Percentiles rank a stretch among this genome's conserved stretches.
Conservation (phyloP, 1,140 invertebrate species). For the Penaeus japonicus region DNA sequence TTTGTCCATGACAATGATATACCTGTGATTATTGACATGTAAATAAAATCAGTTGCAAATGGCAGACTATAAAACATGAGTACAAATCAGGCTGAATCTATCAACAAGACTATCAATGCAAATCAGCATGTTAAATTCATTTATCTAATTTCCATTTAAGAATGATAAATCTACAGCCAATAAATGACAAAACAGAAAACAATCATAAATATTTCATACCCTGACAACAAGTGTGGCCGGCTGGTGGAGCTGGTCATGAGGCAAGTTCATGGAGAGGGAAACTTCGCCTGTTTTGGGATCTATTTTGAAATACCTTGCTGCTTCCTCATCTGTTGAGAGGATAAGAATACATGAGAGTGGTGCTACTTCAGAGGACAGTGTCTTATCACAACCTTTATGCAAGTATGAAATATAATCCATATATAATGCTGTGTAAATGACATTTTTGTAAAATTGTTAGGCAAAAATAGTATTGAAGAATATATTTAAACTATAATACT, state of each 20-base stretch:
- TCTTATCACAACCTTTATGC: constrained; percentile 7
- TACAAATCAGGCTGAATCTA: no score
- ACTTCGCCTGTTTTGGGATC: constrained; percentile 73
- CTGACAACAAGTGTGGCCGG: constrained; percentile 80
- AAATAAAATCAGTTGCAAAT: no score
- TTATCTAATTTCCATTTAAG: neutral
- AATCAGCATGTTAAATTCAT: neutral
- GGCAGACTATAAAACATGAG: no score
- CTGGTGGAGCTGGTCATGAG: constrained; percentile 71
- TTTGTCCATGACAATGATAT: no score
- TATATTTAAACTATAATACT: constrained; percentile 39
- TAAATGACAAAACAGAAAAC: neutral
- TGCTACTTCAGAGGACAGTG: neutral
- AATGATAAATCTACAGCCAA: neutral
- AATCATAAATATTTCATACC: constrained; percentile 62
- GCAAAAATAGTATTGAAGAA: neutral
- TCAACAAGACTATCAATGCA: no score
- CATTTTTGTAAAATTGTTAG: neutral
- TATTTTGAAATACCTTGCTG: constrained; percentile 67
- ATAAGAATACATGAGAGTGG: neutral
- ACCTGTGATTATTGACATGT: no score
- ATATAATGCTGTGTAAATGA: neutral
- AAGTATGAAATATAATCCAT: neutral
- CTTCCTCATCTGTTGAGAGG: constrained; percentile 62
- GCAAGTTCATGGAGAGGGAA: constrained; percentile 70